Evolutionary conservation across 2,797 vertebrate genomes (phyloP).

Genomic region (Gymnoscopelus microlampas): DNA sequence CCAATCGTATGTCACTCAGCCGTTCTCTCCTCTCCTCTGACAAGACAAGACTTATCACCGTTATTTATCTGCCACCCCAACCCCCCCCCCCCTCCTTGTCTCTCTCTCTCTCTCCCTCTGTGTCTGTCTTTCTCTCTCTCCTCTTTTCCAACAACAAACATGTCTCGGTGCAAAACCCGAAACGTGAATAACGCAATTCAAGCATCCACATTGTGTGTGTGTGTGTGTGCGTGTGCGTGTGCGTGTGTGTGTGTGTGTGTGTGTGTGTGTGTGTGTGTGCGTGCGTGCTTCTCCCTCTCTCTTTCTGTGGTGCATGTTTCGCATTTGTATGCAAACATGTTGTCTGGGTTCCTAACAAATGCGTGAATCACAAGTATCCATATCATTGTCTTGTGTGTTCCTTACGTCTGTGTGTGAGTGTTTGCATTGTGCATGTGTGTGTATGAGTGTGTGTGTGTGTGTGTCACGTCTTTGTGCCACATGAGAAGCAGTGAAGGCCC

Average conservation of each 20-base stretch:
- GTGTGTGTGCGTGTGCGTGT: conserved; percentile 28
- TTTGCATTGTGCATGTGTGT: conserved; percentile 45
- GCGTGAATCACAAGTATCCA: conserved; percentile 72
- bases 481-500: conserved; percentile 67
- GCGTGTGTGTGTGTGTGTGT: conserved; percentile 16
- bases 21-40: conserved; percentile 73
- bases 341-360: conserved; percentile 78
- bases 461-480: conserved; percentile 59
- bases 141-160: conserved; percentile 40
- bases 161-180: conserved; percentile 42
- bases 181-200: conserved; percentile 51
- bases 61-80: conserved; percentile 77
- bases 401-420: neutral
- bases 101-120: conserved; percentile 14
- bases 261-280: conserved; percentile 24
- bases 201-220: conserved; percentile 31
- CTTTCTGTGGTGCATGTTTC: too few relatives aligned
- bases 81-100: conserved; percentile 13
- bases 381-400: conserved; percentile 49
- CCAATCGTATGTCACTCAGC: conserved; percentile 82
- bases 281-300: conserved; percentile 25
- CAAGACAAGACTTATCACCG: conserved; percentile 81
- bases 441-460: conserved; percentile 2
- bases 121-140: neutral
- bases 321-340: conserved; percentile 41